Conservation (phyloP, 2,888 invertebrate species). For the Tachina lurida region DNA sequence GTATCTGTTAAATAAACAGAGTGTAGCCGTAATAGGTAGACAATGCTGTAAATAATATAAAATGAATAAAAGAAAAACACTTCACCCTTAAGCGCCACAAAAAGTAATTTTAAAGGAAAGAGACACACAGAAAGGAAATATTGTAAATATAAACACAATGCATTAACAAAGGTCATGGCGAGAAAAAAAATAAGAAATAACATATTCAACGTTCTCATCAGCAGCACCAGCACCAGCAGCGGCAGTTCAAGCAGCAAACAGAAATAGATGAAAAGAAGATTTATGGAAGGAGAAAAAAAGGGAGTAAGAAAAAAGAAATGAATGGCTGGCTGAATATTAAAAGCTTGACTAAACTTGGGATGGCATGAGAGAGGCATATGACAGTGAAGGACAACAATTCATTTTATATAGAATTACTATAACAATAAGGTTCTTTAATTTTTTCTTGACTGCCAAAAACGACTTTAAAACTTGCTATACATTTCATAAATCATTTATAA, state of each 20-base stretch:
- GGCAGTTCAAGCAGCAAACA: background rate
- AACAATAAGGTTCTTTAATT: background rate
- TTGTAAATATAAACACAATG: conserved; percentile 43
- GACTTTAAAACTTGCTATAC: background rate
- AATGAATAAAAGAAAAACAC: conserved; percentile 54
- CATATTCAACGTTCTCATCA: conserved; percentile 39
- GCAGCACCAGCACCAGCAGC: conserved; percentile 21
- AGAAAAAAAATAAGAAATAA: conserved; percentile 26
- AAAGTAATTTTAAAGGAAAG: background rate
- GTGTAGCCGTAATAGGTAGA: conserved; percentile 56
- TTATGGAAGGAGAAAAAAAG: background rate
- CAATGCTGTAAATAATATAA: conserved; percentile 61
- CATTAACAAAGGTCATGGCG: conserved; percentile 72
- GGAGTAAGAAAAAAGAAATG: conserved; percentile 9
- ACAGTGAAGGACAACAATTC: conserved; percentile 68
- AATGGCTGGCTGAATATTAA: conserved; percentile 34
- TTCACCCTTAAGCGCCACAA: conserved; percentile 47
- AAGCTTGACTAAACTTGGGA: conserved; percentile 2
- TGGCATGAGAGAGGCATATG: conserved; percentile 46
- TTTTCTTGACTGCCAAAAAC: background rate
- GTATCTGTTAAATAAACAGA: conserved; percentile 60
- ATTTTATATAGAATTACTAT: conserved; percentile 58
- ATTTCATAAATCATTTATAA: background rate
- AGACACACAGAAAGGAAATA: conserved; percentile 14
- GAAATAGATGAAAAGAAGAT: background rate